Evolutionary conservation across 1,140 invertebrate species (phyloP).

Genomic region (Micrasema longulum): DNA sequence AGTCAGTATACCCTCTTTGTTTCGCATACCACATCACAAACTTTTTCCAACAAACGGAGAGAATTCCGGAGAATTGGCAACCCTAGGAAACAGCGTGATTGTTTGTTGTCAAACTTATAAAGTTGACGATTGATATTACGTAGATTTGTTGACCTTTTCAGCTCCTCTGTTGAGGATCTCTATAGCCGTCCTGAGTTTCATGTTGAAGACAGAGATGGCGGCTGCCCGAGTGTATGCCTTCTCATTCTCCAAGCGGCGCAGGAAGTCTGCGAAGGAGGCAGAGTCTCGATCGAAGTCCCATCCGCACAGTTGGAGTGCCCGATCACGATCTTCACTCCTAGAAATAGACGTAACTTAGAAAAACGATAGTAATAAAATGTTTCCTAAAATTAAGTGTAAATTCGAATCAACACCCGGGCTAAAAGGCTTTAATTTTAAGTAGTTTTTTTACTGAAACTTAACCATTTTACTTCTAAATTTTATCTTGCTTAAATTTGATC

Average conservation of each 20-base stretch:
- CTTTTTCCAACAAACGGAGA: too few species aligned
- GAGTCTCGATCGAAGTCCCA: conserved; percentile 83
- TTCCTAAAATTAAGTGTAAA: too few species aligned
- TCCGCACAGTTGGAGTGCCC: conserved; percentile 86
- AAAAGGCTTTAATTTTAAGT: too few species aligned
- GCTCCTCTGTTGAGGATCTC: conserved; percentile 79
- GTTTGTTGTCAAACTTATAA: conserved; percentile 49
- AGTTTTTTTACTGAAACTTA: too few species aligned
- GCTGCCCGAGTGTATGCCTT: conserved; percentile 84
- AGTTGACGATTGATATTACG: background rate
- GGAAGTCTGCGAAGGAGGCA: conserved; percentile 62
- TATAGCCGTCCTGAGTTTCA: conserved; percentile 86
- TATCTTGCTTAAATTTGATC: too few species aligned
- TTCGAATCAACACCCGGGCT: too few species aligned
- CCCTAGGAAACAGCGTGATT: conserved; percentile 57
- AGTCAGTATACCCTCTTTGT: background rate
- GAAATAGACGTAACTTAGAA: too few species aligned
- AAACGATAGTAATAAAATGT: too few species aligned
- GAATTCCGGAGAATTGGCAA: too few species aligned
- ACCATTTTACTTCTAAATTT: too few species aligned
- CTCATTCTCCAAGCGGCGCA: conserved; percentile 73
- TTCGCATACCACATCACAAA: too few species aligned
- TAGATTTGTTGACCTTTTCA: conserved; percentile 49
- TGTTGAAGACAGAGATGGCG: conserved; percentile 90
- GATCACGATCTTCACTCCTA: conserved; percentile 83